Percentiles rank a stretch among this genome's conserved stretches.
Conservation (phyloP, 2,797 vertebrate species). For the Phaenicophaeus curvirostris region DNA sequence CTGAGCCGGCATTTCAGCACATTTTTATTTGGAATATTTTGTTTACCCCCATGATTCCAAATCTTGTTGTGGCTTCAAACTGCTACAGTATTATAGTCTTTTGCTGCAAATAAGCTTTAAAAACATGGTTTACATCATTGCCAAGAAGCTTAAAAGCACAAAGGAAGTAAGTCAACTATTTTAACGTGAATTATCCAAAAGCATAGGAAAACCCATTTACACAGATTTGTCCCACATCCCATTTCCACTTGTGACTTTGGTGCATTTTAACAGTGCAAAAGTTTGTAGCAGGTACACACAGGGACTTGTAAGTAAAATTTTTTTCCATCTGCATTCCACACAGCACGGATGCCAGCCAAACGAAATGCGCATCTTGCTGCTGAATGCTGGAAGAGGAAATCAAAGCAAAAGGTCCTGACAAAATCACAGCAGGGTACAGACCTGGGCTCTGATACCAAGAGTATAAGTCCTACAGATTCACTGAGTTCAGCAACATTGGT, state of each 20-base stretch:
- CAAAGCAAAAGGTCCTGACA: neutral
- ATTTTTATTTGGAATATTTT: neutral
- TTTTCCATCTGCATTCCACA: neutral
- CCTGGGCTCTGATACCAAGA: neutral
- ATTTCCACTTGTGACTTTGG: neutral
- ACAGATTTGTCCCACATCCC: neutral
- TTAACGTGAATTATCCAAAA: neutral
- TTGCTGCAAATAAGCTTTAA: neutral
- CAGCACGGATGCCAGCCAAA: neutral
- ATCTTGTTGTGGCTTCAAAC: neutral
- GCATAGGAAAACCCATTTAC: neutral
- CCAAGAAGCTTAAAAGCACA: neutral
- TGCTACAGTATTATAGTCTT: neutral
- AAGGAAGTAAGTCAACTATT: neutral
- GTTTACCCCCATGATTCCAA: neutral
- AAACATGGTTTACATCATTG: neutral
- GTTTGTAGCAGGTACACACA: neutral
- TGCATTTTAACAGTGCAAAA: neutral
- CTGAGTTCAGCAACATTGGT: neutral
- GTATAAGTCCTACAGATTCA: neutral
- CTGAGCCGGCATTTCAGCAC: neutral
- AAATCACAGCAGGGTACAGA: accelerated
- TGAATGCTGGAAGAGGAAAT: neutral
- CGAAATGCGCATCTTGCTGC: neutral
- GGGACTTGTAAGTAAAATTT: neutral